Evolutionary conservation across 2,797 vertebrate species (phyloP).

Genomic region (Hydrolagus colliei): DNA sequence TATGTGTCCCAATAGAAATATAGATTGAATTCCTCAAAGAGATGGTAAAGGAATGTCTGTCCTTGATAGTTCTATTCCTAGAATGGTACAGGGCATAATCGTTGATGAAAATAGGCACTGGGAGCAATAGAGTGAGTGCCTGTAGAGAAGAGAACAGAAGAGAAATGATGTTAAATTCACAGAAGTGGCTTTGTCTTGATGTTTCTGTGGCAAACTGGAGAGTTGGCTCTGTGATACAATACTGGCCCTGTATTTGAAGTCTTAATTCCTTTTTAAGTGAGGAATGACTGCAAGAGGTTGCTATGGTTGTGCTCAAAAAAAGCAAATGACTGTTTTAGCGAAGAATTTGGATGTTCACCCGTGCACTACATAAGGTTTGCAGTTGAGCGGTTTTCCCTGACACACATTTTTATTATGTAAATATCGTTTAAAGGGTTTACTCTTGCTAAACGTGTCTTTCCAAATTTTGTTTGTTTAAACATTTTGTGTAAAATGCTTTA

Average conservation of each 20-base stretch:
- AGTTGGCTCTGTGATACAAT: slow-evolving; percentile 11
- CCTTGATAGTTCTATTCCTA: slow-evolving; percentile 21
- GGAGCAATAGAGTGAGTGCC: slow-evolving; percentile 14
- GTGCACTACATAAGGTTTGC: not conserved
- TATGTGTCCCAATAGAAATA: slow-evolving; percentile 22
- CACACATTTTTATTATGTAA: slow-evolving; percentile 11
- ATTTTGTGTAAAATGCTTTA: not conserved
- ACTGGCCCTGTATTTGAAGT: slow-evolving; percentile 17
- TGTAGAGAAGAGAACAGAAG: slow-evolving; percentile 19
- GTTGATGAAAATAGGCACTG: slow-evolving; percentile 11
- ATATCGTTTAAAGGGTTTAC: not conserved
- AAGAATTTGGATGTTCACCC: not conserved
- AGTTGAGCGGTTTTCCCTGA: not conserved
- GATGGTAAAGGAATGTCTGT: slow-evolving; percentile 26
- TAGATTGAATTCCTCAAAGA: slow-evolving; percentile 26
- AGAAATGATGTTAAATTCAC: slow-evolving; percentile 24
- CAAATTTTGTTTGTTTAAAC: not conserved
- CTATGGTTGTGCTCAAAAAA: slow-evolving; percentile 29
- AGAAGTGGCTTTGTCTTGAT: slow-evolving; percentile 29
- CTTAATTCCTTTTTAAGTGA: slow-evolving; percentile 29
- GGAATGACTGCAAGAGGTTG: slow-evolving; percentile 20
- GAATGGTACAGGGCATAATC: slow-evolving; percentile 19
- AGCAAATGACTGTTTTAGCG: slow-evolving; percentile 18
- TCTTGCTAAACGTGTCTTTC: not conserved
- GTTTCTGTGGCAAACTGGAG: slow-evolving; percentile 18